Conservation (phyloP, 2,888 invertebrate species). For the Anarsia innoxiella region DNA sequence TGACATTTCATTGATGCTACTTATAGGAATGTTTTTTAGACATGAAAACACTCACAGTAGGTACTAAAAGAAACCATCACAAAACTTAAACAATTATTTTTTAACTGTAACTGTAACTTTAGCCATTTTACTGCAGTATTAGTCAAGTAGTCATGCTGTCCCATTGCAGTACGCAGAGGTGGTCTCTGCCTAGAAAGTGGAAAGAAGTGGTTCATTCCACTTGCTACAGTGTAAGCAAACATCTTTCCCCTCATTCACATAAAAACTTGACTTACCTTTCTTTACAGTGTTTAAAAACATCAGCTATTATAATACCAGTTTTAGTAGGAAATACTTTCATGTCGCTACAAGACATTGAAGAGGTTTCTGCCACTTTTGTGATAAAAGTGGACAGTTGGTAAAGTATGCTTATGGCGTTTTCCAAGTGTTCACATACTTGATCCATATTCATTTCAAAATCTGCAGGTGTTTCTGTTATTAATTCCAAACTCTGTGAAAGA, state of each 20-base stretch:
- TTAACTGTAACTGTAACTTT: too few relatives aligned
- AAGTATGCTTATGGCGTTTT: slow-evolving; percentile 38
- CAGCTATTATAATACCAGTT: slow-evolving; percentile 47
- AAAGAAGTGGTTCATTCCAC: too few relatives aligned
- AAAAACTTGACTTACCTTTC: slow-evolving; percentile 47
- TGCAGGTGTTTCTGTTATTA: slow-evolving; percentile 29
- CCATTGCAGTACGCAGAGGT: too few relatives aligned
- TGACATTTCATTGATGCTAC: too few relatives aligned
- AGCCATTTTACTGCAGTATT: too few relatives aligned
- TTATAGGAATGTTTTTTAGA: too few relatives aligned
- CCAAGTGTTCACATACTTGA: slow-evolving; percentile 34
- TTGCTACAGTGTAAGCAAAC: neutral
- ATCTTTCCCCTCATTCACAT: too few relatives aligned
- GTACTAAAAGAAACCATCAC: neutral
- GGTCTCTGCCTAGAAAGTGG: too few relatives aligned
- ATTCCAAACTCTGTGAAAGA: slow-evolving; percentile 41
- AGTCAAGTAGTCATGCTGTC: too few relatives aligned
- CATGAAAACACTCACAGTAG: neutral
- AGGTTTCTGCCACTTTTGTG: slow-evolving; percentile 37
- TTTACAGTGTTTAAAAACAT: slow-evolving; percentile 65
- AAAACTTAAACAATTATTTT: too few relatives aligned
- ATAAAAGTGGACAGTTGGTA: slow-evolving; percentile 41
- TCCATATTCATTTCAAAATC: slow-evolving; percentile 24
- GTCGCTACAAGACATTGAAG: slow-evolving; percentile 32
- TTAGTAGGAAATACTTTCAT: slow-evolving; percentile 42